Evolutionary conservation across 1,140 invertebrate species (phyloP).

Genomic region (Nasonia vitripennis): DNA sequence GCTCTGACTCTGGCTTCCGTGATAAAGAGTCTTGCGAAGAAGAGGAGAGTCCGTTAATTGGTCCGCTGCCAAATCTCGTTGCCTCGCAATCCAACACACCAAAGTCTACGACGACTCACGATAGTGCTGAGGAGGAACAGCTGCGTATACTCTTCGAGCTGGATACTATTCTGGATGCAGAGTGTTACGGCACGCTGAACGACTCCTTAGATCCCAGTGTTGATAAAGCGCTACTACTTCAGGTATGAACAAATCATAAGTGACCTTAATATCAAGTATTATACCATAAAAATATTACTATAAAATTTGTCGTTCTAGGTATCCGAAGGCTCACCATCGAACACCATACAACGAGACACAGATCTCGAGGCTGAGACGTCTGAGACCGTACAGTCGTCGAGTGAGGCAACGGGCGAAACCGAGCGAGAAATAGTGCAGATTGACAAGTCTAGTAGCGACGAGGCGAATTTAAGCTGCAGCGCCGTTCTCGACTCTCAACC

Average conservation of each 20-base stretch:
- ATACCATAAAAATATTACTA: not conserved
- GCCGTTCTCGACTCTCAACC: conserved; percentile 13
- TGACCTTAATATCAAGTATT: not conserved
- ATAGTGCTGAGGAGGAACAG: conserved; percentile 68
- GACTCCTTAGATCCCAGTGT: conserved; percentile 57
- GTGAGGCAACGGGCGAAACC: conserved; percentile 51
- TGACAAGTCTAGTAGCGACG: conserved; percentile 39
- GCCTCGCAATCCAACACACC: conserved; percentile 48
- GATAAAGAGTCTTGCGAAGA: conserved; percentile 77
- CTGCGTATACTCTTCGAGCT: conserved; percentile 68
- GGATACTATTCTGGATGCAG: conserved; percentile 70
- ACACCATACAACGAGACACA: conserved; percentile 36
- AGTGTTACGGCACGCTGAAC: conserved; percentile 64
- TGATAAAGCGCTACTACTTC: conserved; percentile 27
- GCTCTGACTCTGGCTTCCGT: conserved; percentile 76
- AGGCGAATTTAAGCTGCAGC: conserved; percentile 24
- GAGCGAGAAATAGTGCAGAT: conserved; percentile 44
- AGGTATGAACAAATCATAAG: conserved; percentile 16
- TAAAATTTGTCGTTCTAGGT: not conserved
- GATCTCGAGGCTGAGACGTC: conserved; percentile 45
- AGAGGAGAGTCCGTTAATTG: conserved; percentile 69
- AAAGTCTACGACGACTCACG: conserved; percentile 38
- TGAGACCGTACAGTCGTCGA: conserved; percentile 48
- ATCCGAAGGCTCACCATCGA: not conserved
- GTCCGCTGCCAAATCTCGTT: conserved; percentile 45